Evolutionary conservation across 2,888 invertebrate genomes (phyloP), one percentile per base, ranked within the genome.

Genomic region (Allygus modestus): DNA sequence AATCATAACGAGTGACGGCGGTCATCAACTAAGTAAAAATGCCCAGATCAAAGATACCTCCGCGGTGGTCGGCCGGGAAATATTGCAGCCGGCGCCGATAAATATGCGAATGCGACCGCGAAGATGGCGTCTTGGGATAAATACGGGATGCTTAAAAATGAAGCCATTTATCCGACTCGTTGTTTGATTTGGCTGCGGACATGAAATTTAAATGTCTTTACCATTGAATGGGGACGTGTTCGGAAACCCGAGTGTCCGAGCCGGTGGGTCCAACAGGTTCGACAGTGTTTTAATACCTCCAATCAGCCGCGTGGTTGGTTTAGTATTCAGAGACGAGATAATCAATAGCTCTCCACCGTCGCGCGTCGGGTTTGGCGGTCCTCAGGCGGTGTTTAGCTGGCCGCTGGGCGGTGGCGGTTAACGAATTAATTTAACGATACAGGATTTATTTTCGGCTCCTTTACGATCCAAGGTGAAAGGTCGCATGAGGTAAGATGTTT

Each of bases 141-240:
- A 33, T 31, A 37, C 71, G 69, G 11, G 15, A 71, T 37, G 77
- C 41, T 51, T 58, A 79, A 58, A 77, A 79, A 79, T 79, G 58
- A 79, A 79, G 79, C 79, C 79, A 79, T 79, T 79, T 79, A 58
- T 79, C 23, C 26, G 79, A 79, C 28, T 77, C 79, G 33, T 54
- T 79, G 77, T 79, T 79, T 79, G 79, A 79, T 79, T 79, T 79
- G 79, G 79, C 37, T 79, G 79, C 23, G 17, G 79, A 79, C 79
- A 58, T 58, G 79, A 79, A 54, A 79, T 79, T 79, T 79, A 79
- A 79, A 79, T 79, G 79, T 79, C 79, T 79, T 79, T 79, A 79
- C 79, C 79, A 79, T 79, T 79, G 79, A 79, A 79, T 79, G 58
- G 58, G 17, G 31, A 79, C 79, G 79, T 79, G 79, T 58, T n/a